Conservation (phyloP, 2,888 invertebrate species). For the Cheilosia grossa region DNA sequence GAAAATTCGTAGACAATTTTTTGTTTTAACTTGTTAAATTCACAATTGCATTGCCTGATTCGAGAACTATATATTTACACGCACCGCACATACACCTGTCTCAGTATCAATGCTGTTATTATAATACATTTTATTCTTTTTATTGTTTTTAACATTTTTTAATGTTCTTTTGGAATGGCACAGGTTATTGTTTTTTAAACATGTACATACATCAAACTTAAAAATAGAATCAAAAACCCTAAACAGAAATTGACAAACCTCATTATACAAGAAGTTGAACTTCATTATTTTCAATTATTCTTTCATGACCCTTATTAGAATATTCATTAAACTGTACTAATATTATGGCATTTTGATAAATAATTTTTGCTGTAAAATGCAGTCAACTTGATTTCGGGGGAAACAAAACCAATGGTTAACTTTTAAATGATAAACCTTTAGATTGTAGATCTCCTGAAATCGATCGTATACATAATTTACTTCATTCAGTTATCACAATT, state of each 20-base stretch:
- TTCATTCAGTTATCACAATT: conserved; percentile 68
- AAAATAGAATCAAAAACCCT: not conserved
- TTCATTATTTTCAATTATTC: conserved; percentile 4
- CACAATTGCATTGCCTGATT: conserved; percentile 68
- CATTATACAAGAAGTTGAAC: conserved; percentile 24
- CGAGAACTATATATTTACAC: conserved; percentile 64
- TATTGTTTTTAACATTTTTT: conserved; percentile 25
- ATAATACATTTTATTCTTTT: too few relatives aligned
- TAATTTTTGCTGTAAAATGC: not conserved
- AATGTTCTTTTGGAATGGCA: conserved; percentile 59
- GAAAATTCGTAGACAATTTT: conserved; percentile 26
- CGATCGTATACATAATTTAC: conserved; percentile 67
- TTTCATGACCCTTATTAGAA: conserved; percentile 1
- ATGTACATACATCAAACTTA: conserved; percentile 9
- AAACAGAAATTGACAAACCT: conserved; percentile 5
- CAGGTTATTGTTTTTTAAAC: conserved; percentile 50
- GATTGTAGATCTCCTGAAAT: conserved; percentile 48
- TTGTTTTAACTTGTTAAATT: conserved; percentile 34
- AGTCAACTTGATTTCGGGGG: not conserved
- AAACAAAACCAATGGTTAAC: not conserved
- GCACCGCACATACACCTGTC: conserved; percentile 33
- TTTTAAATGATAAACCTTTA: conserved; percentile 8
- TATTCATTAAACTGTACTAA: conserved; percentile 15
- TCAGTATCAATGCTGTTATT: not conserved
- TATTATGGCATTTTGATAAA: conserved; percentile 47